Base-by-base conservation (phyloP, 1,140 invertebrate genomes). In the Cyphomyrmex costatus region DNA sequence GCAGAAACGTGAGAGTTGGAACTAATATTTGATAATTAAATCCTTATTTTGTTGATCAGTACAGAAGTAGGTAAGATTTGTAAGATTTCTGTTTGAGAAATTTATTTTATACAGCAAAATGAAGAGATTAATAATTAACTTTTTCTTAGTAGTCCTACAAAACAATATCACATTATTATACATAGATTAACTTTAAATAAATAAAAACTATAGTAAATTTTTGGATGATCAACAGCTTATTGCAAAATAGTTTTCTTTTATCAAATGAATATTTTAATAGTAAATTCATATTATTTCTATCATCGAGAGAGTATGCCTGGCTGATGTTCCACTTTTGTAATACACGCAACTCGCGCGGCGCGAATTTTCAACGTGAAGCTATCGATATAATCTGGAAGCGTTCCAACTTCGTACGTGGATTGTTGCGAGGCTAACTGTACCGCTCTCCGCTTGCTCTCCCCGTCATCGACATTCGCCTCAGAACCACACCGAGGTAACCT, bases 11-110 rank as follows among this genome's bases (percentile, higher is more conserved):
- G 24, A 21, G 30, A 42, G 46, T 19, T 16, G n/a, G 16, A 56
- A 24, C n/a, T 66, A 27, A 90, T 89, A 92, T 91, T 91, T 56
- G 90, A 93, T 93, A 92, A 91, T 56, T 89, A 93, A 93, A 73
- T 92, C 92, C 92, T 91, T 82, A 86, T 90, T 87, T 89, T 86
- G 61, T 19, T 82, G 60, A 87, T 12, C 27, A 12, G 3, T 6
- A 36, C n/a, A 19, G n/a, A 6, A 21, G 0, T 74, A 8, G 19
- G 0, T 74, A 8, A 14, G 27, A 68, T 42, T 21, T 10, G 6
- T 16, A 42, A 42, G 36, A 42, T 42, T 49, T 49, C 14, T 3
- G 46, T 21, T 61, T 53, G 12, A 53, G 16, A 21, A 53, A n/a
- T 3, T 56, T 70, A 70, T 46, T 60, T 56, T 36, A n/a, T 14